Evolutionary conservation across 2,888 invertebrate genomes (phyloP).

Genomic region (Saturnia pavonia): DNA sequence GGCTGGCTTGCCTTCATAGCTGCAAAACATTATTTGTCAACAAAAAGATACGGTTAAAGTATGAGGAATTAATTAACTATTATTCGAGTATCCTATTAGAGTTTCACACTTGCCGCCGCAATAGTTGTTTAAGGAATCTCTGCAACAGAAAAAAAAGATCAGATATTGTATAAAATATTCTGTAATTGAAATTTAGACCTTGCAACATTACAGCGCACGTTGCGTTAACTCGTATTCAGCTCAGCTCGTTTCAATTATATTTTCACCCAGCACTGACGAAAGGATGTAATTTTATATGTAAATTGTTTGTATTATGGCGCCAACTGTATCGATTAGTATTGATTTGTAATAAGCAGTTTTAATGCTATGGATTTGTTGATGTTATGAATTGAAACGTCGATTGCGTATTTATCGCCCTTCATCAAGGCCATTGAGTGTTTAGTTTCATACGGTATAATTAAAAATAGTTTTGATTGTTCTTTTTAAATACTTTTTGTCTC

Average conservation of each 20-base stretch:
- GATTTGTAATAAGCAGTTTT: slow-evolving; percentile 11
- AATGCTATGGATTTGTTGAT: not conserved
- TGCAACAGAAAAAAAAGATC: not conserved
- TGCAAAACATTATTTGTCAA: not conserved
- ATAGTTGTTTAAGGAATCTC: not conserved
- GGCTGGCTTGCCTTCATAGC: not conserved
- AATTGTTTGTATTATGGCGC: slow-evolving; percentile 14
- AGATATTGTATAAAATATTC: not conserved
- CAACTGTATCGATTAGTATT: slow-evolving; percentile 5
- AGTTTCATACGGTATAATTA: not conserved
- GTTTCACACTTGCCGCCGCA: not conserved
- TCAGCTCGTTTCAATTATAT: slow-evolving; percentile 13
- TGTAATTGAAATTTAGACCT: not conserved
- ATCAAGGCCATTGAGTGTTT: slow-evolving; percentile 7
- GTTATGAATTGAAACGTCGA: slow-evolving; percentile 3
- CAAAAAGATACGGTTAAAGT: not conserved
- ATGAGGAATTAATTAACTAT: not conserved
- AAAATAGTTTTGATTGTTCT: no score
- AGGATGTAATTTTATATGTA: slow-evolving; percentile 15
- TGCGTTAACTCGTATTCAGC: slow-evolving; percentile 6
- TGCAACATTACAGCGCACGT: not conserved
- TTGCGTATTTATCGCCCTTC: not conserved
- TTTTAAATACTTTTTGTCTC: no score
- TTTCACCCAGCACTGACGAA: slow-evolving; percentile 8
- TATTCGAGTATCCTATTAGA: not conserved